A percentile compares a stretch with the other conserved stretches of the same genome.
These are phyloP conservation scores for Procambarus virginalis DNA, from an alignment of 1,140 invertebrate species.

Conservation along the genomic window DNA sequence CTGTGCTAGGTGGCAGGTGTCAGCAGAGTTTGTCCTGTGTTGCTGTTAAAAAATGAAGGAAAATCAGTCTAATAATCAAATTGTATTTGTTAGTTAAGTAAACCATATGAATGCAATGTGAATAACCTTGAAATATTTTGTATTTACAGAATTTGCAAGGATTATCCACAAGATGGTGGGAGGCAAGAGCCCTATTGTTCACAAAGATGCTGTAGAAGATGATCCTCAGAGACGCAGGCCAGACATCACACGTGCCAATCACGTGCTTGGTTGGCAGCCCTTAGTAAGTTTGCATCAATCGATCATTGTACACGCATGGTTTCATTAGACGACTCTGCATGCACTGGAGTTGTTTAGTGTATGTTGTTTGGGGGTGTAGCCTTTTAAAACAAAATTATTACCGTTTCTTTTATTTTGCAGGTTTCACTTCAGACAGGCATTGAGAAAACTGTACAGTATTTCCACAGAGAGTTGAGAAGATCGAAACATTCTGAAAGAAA, in stretches of 20 bases:
- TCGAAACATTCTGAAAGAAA: slow-evolving; percentile 71
- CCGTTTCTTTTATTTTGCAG: slow-evolving; percentile 75
- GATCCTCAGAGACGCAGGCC: slow-evolving; percentile 96
- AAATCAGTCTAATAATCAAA: no score
- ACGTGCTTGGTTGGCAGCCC: slow-evolving; percentile 93
- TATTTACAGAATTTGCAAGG: slow-evolving; percentile 88
- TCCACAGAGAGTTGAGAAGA: slow-evolving; percentile 87
- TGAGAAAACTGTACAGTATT: slow-evolving; percentile 92
- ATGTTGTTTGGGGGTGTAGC: no score
- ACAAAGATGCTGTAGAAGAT: slow-evolving; percentile 90
- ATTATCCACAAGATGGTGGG: slow-evolving; percentile 93
- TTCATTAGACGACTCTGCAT: no score
- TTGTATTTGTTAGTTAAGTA: no score
- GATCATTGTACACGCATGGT: not conserved
- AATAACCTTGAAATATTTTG: not conserved
- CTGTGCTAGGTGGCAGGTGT: no score
- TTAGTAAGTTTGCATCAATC: slow-evolving; percentile 79
- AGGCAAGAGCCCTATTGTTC: slow-evolving; percentile 87
- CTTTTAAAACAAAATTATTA: no score
- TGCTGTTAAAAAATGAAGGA: no score
- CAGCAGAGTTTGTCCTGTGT: no score
- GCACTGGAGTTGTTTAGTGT: no score
- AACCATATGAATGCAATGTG: no score
- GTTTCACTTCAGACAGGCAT: slow-evolving; percentile 87
- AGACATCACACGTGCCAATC: slow-evolving; percentile 92